Evolutionary conservation across 2,888 invertebrate genomes (phyloP).

Genomic region (Eustalomyia histrio): DNA sequence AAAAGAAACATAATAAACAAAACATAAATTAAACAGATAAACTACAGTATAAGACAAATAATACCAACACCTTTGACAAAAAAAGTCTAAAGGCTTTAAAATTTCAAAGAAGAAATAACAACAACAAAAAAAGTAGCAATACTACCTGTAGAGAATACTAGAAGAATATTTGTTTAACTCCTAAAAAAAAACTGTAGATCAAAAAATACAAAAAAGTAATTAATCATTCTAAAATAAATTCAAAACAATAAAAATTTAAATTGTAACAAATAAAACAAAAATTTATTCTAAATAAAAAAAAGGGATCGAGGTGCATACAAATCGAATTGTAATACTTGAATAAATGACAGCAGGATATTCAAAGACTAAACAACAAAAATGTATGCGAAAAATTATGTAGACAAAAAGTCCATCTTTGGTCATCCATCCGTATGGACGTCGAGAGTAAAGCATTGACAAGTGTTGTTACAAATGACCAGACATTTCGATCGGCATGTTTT

Average conservation of each 20-base stretch:
- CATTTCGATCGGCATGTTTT: neutral
- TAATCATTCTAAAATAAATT: conserved; percentile 54
- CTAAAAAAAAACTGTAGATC: neutral
- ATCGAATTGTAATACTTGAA: conserved; percentile 6
- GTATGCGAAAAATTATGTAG: conserved; percentile 16
- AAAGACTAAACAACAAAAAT: conserved; percentile 16
- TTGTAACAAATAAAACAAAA: conserved; percentile 48
- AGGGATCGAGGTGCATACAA: conserved; percentile 28
- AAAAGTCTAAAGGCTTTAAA: conserved; percentile 48
- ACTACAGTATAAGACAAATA: conserved; percentile 62
- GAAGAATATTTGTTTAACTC: conserved; percentile 9
- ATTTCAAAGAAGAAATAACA: neutral
- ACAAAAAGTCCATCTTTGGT: conserved; percentile 14
- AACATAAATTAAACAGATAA: conserved; percentile 59
- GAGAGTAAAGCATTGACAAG: conserved; percentile 32
- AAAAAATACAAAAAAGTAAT: conserved; percentile 25
- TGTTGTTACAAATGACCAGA: conserved; percentile 49
- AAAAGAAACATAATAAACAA: conserved; percentile 64
- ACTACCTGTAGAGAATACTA: conserved; percentile 42
- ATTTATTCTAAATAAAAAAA: conserved; percentile 10
- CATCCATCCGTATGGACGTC: neutral
- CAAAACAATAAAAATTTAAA: conserved; percentile 56
- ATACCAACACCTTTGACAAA: conserved; percentile 62
- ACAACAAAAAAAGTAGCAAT: conserved; percentile 42
- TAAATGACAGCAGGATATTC: conserved; percentile 50